Conservation (phyloP, 2,797 vertebrate genomes). For the Orestias chungarensis region DNA sequence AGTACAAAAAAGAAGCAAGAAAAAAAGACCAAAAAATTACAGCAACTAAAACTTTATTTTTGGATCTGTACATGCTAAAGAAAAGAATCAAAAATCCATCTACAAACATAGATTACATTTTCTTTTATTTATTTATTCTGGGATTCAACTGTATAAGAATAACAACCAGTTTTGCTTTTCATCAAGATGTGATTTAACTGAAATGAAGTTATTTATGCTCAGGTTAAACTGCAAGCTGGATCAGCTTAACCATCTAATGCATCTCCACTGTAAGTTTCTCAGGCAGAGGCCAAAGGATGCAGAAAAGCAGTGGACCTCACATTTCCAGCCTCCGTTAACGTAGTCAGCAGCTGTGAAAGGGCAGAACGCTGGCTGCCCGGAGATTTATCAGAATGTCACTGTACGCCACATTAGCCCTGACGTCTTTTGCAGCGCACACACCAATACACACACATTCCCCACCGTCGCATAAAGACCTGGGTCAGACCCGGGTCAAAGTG, state of each 20-base stretch:
- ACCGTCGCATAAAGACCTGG: slow-evolving; percentile 14
- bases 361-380: slow-evolving; percentile 48
- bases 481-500: slow-evolving; percentile 53
- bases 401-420: slow-evolving; percentile 53
- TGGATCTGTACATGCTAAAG: too few relatives aligned
- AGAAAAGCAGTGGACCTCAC: slow-evolving; percentile 31
- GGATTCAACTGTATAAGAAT: neutral
- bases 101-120: neutral
- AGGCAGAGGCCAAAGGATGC: neutral
- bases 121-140: neutral
- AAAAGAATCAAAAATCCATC: neutral
- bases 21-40: neutral
- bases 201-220: slow-evolving; percentile 14
- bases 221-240: slow-evolving; percentile 16
- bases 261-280: slow-evolving; percentile 29
- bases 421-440: slow-evolving; percentile 22
- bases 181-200: slow-evolving; percentile 12
- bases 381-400: slow-evolving; percentile 71
- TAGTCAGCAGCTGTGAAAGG: slow-evolving; percentile 72
- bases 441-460: slow-evolving; percentile 11
- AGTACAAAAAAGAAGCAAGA: neutral
- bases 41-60: neutral
- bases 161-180: slow-evolving; percentile 4
- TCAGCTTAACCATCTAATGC: slow-evolving; percentile 26
- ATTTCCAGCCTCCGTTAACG: slow-evolving; percentile 61